Evolutionary conservation across 2,888 invertebrate genomes (phyloP).

Genomic region (Amphipyra berbera): DNA sequence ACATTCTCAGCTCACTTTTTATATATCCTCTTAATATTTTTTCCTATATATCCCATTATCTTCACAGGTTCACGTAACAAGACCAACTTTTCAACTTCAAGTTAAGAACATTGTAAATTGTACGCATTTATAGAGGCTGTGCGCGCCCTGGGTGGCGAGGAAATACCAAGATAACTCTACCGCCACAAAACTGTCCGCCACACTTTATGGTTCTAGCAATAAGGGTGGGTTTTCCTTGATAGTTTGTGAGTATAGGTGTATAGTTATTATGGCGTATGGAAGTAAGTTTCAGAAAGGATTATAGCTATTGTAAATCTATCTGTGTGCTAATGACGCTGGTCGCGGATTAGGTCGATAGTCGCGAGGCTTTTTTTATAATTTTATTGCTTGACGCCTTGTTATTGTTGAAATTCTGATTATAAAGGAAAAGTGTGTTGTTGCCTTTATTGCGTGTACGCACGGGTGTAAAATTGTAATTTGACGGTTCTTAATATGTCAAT

Average conservation of each 20-base stretch:
- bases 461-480: slow-evolving; percentile 57
- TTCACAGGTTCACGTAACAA: slow-evolving; percentile 77
- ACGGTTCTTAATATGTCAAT: slow-evolving; percentile 33
- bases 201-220: background rate
- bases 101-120: slow-evolving; percentile 85
- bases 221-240: slow-evolving; percentile 33
- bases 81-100: slow-evolving; percentile 84
- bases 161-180: slow-evolving; percentile 25
- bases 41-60: slow-evolving; percentile 68
- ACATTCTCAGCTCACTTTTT: slow-evolving; percentile 41
- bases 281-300: slow-evolving; percentile 83
- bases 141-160: slow-evolving; percentile 82
- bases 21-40: slow-evolving; percentile 57
- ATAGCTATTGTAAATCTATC: slow-evolving; percentile 85
- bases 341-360: slow-evolving; percentile 71
- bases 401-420: slow-evolving; percentile 50
- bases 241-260: background rate
- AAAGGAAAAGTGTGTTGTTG: slow-evolving; percentile 47
- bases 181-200: background rate
- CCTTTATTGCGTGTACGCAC: slow-evolving; percentile 42
- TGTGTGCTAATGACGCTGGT: slow-evolving; percentile 79
- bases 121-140: slow-evolving; percentile 83
- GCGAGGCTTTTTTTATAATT: slow-evolving; percentile 60
- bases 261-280: slow-evolving; percentile 51
- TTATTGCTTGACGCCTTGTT: slow-evolving; percentile 58